Conservation (phyloP, 1,140 invertebrate genomes). For the Galleria mellonella region DNA sequence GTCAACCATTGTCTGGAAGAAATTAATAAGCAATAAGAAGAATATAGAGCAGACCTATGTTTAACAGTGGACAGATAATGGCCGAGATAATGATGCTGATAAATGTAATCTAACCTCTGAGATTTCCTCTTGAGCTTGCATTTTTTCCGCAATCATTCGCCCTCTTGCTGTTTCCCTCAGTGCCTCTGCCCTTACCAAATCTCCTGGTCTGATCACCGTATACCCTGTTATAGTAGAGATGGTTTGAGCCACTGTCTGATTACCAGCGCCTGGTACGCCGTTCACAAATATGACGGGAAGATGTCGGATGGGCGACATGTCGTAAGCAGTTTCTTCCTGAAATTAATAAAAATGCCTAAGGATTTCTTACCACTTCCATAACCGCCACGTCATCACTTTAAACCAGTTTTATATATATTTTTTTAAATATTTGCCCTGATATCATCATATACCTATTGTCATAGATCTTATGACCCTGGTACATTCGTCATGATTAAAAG, state of each 20-base stretch:
- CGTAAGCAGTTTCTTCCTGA: slow-evolving; percentile 41
- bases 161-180: slow-evolving; percentile 58
- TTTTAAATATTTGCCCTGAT: too few relatives aligned
- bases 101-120: slow-evolving; percentile 37
- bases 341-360: too few relatives aligned
- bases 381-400: too few relatives aligned
- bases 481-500: too few relatives aligned
- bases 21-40: too few relatives aligned
- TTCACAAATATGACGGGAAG: slow-evolving; percentile 72
- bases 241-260: slow-evolving; percentile 64
- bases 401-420: too few relatives aligned
- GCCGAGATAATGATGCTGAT: slow-evolving; percentile 53
- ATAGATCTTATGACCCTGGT: not conserved
- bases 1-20: too few relatives aligned
- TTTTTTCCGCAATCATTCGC: slow-evolving; percentile 50
- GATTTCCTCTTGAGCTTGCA: slow-evolving; percentile 49
- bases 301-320: slow-evolving; percentile 57
- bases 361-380: too few relatives aligned
- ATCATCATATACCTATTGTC: too few relatives aligned
- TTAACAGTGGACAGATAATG: too few relatives aligned
- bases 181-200: slow-evolving; percentile 56
- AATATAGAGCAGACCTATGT: too few relatives aligned
- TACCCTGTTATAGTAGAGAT: slow-evolving; percentile 69
- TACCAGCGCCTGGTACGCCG: slow-evolving; percentile 68
- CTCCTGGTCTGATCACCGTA: slow-evolving; percentile 55